Conservation (phyloP, 2,888 invertebrate genomes). For the Hedychridium roseum region DNA sequence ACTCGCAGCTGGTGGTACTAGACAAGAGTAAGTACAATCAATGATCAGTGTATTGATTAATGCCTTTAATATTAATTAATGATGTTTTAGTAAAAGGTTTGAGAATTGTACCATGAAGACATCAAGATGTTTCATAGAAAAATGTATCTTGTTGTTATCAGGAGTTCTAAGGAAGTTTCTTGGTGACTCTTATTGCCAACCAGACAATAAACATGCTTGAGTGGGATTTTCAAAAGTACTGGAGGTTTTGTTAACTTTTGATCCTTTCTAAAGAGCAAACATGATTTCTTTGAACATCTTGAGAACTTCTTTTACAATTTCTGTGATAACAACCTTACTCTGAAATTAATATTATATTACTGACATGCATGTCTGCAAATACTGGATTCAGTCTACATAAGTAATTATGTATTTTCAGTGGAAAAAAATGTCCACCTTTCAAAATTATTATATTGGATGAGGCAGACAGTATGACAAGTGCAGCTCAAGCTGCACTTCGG, state of each 20-base stretch:
- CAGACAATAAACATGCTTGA: conserved; percentile 38
- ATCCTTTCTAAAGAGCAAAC: conserved; percentile 24
- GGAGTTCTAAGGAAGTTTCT: conserved; percentile 36
- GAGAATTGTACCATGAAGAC: conserved; percentile 26
- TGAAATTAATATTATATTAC: conserved; percentile 29
- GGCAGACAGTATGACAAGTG: conserved; percentile 98
- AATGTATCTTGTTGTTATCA: conserved; percentile 44
- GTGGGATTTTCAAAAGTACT: conserved; percentile 10
- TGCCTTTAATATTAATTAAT: conserved; percentile 19
- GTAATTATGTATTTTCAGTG: conserved; percentile 47
- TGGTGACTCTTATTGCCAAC: conserved; percentile 45
- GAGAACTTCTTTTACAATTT: conserved; percentile 7
- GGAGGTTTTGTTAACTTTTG: conserved; percentile 17
- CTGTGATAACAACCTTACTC: conserved; percentile 32
- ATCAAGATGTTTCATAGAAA: conserved; percentile 13
- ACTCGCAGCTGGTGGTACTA: conserved; percentile 78
- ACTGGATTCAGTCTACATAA: neutral
- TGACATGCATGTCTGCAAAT: neutral
- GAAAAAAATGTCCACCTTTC: conserved; percentile 85
- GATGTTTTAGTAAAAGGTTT: conserved; percentile 59
- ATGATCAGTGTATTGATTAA: neutral
- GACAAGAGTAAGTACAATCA: conserved; percentile 73
- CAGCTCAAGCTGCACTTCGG: conserved; percentile 95
- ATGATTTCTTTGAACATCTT: conserved; percentile 3
- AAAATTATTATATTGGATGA: conserved; percentile 98